Percentiles rank a stretch among this genome's conserved stretches.
These are phyloP conservation scores for Sebastiscus tertius DNA, from an alignment of 2,797 vertebrate genomes.

Conservation along the genomic window DNA sequence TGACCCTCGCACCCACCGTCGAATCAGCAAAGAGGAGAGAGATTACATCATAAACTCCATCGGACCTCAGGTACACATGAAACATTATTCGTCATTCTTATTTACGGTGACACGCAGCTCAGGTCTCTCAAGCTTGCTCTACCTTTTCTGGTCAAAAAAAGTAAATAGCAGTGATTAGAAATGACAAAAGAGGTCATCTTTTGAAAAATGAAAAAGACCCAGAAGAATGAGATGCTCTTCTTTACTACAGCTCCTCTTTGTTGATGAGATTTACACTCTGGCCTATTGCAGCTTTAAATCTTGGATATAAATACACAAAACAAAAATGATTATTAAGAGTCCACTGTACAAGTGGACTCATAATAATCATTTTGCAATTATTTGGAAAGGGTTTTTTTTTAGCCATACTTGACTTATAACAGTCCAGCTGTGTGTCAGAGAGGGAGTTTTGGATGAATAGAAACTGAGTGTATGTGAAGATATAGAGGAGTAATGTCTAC, in stretches of 20 bases:
- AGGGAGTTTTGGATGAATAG: no score
- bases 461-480: no score
- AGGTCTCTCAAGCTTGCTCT: background rate
- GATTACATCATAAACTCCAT: conserved; percentile 82
- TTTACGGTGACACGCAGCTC: background rate
- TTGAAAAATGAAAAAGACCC: background rate
- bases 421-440: no score
- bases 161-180: background rate
- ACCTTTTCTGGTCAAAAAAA: background rate
- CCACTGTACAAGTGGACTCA: no score
- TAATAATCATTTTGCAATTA: no score
- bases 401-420: no score
- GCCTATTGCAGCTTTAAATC: background rate
- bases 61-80: conserved; percentile 80
- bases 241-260: background rate
- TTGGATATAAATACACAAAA: background rate
- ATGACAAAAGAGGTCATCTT: background rate
- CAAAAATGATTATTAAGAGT: background rate
- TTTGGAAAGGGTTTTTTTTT: no score
- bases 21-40: conserved; percentile 84
- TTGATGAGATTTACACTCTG: background rate
- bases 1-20: conserved; percentile 83
- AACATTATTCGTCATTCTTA: background rate
- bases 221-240: background rate
- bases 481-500: no score